Evolutionary conservation across 2,113 vertebrate species (phyloP), one percentile per base, ranked within the genome.

Genomic region (Chloropsis cyanopogon): DNA sequence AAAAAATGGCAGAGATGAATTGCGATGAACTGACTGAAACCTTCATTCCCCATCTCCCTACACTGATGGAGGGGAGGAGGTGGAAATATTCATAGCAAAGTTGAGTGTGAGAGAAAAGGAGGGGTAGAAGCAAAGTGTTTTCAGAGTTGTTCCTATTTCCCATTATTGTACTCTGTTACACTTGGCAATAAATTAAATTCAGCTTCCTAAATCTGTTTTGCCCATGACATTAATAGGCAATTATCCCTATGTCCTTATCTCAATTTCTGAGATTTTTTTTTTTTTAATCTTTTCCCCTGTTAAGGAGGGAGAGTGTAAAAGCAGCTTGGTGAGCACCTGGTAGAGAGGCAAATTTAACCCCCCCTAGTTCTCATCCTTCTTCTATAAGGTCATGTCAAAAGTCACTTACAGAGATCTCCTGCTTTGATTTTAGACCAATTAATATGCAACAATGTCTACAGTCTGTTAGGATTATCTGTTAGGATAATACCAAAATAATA

Each of bases 81-180:
- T 35, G n/a, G 28, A 82, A 64, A 49, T 59, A 10, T 4, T 25
- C 5, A 11, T 2, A 46, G 21, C 14, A 53, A 85, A 59, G 7
- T 0, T 49, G 47, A 76, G 13, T 41, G 8, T 52, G 19, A 54
- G 7, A 49, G 52, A 53, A 82, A 24, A 9, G 21, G 13, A 10
- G 2, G 1, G 1, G 6, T n/a, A 28, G 2, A 35, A 22, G 3
- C 1, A 64, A 35, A 3, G 7, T 70, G 11, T 7, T 60, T 65
- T 52, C n/a, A 42, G 19, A 42, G 53, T 42, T 46, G 10, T 56
- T 94, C 10, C 20, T 22, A 11, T 60, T 76, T 80, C 41, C 16
- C 11, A 3, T 71, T 64, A 37, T 41, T 10, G 0, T 83, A 37
- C 29, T 70, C 7, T 47, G 3, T 31, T 61, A 41, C 11, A n/a